Evolutionary conservation across 2,888 invertebrate species (phyloP), one percentile per base, ranked within the genome.

Genomic region (Pyrochroa serraticornis): DNA sequence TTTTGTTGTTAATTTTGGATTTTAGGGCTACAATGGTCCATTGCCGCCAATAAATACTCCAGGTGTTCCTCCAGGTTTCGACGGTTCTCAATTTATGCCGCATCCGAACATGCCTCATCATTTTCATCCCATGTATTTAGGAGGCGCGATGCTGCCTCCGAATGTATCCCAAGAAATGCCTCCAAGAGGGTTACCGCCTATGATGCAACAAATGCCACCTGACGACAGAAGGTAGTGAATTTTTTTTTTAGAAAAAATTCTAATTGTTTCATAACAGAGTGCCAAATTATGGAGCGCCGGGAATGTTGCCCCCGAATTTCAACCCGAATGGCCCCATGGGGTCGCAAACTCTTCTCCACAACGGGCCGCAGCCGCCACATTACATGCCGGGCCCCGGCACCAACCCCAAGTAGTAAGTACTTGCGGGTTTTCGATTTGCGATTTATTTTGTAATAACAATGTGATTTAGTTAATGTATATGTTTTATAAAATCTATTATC

Each of bases 331-430:
- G 42, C 6, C 52, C 58, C 13, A 41, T 55, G 14, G 48, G 57
- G 10, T 60, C 60, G 2, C 60, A 60, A 37, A 58, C 56, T 6
- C 37, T 57, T n/a, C 37, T 70, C 6, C 67, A 64, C 50, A 68
- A 64, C 51, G 67, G 67, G 32, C 57, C 64, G 12, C 63, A 63
- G 8, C 69, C 67, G 38, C 66, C 62, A 14, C 69, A 69, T 44
- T 73, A 62, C 51, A 67, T 69, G 34, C 53, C 59, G 34, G 60
- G 67, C 42, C 68, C 71, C 38, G 71, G 63, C 58, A 65, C 68
- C 34, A 69, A 71, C 54, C 65, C 69, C 56, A 67, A 70, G 59
- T 69, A 69, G 62, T 56, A 34, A 43, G 54, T 34, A 50, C 33
- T 37, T 44, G 10, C 13, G 44, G 34, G n/a, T 30, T 30, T 34